Conservation (phyloP, 2,888 invertebrate genomes). For the Acanthopleura granulata region DNA sequence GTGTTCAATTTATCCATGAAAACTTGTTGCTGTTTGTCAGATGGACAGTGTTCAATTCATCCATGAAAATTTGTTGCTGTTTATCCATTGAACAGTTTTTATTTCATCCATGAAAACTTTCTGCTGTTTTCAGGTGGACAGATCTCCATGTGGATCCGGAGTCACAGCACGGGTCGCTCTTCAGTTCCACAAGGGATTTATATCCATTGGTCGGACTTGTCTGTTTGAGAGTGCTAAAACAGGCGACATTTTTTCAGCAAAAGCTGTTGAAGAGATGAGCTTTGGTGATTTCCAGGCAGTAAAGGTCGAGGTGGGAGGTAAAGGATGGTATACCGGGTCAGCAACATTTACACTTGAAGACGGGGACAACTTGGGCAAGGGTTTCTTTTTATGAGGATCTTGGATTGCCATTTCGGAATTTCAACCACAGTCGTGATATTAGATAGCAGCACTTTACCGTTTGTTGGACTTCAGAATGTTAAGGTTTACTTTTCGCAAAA, state of each 20-base stretch:
- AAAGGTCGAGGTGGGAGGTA: conserved; percentile 66
- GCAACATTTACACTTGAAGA: conserved; percentile 59
- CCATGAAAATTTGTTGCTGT: no score
- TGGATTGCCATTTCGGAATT: conserved; percentile 21
- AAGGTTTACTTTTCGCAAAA: no score
- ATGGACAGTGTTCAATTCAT: no score
- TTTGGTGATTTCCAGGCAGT: conserved; percentile 54
- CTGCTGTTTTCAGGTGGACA: conserved; percentile 60
- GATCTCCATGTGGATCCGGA: conserved; percentile 69
- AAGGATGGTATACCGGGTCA: conserved; percentile 54
- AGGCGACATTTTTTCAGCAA: conserved; percentile 47
- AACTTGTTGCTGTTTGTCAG: neutral
- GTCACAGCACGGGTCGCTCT: conserved; percentile 66
- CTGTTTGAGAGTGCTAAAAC: conserved; percentile 54
- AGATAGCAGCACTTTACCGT: no score
- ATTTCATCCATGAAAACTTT: no score
- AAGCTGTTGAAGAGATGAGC: conserved; percentile 35
- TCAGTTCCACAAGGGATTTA: conserved; percentile 50
- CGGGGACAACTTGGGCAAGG: conserved; percentile 57
- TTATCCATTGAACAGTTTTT: conserved; percentile 13
- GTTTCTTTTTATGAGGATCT: conserved; percentile 53
- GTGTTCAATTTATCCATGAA: no score
- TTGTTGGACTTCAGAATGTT: no score
- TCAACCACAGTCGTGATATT: no score
- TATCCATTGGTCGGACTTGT: conserved; percentile 51